Evolutionary conservation across 2,113 vertebrate genomes (phyloP).

Genomic region (Nestor notabilis): DNA sequence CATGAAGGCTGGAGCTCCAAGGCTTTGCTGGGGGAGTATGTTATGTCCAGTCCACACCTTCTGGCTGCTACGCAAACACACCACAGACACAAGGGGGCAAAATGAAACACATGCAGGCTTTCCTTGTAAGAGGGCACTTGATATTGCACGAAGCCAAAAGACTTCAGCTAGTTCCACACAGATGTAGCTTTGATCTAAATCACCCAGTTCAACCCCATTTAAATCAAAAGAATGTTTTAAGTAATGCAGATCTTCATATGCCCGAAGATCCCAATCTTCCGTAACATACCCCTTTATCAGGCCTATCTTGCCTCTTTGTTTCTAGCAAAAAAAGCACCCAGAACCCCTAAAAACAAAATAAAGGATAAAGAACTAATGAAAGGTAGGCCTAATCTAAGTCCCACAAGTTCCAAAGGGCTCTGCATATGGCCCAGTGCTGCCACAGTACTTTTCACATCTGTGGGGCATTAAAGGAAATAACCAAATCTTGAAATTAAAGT

Average conservation of each 20-base stretch:
- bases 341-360: background rate
- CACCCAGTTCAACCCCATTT: background rate
- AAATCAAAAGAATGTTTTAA: background rate
- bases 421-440: background rate
- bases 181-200: background rate
- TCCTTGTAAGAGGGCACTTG: background rate
- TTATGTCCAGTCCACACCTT: background rate
- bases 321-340: background rate
- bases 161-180: background rate
- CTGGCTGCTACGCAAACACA: background rate
- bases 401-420: background rate
- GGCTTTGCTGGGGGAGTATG: background rate
- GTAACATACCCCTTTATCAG: background rate
- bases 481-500: constrained; percentile 22
- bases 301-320: background rate
- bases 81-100: background rate
- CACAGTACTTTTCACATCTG: constrained; percentile 6
- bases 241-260: background rate
- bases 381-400: background rate
- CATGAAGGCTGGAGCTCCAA: background rate
- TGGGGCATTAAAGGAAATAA: constrained; percentile 19
- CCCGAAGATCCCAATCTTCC: background rate
- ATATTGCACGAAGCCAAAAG: background rate
- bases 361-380: background rate
- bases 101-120: background rate